Evolutionary conservation across 2,113 vertebrate genomes (phyloP).

Genomic region (Tragulus kanchil): DNA sequence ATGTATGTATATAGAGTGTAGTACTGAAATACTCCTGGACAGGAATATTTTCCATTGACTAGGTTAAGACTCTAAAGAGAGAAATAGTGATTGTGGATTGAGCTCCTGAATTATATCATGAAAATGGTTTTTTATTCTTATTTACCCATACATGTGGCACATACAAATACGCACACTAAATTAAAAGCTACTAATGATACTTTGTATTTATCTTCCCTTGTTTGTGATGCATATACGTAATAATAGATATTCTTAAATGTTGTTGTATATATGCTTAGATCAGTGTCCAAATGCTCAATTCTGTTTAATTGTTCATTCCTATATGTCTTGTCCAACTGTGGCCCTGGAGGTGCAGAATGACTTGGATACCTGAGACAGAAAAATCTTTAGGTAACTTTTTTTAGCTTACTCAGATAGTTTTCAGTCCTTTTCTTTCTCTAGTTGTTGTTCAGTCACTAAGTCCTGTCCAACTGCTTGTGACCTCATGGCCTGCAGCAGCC

Average conservation of each 20-base stretch:
- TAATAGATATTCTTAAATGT: background rate
- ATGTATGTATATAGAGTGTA: background rate
- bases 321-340: background rate
- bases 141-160: background rate
- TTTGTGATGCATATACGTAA: background rate
- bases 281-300: conserved; percentile 35
- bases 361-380: background rate
- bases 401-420: background rate
- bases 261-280: background rate
- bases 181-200: background rate
- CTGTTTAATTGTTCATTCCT: background rate
- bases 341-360: background rate
- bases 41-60: conserved; percentile 44
- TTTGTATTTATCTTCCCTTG: conserved; percentile 18
- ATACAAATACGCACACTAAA: conserved; percentile 9
- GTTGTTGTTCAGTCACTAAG: background rate
- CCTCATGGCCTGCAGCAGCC: background rate
- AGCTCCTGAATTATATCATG: conserved; percentile 8
- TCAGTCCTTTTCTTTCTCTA: background rate
- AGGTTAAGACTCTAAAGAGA: conserved; percentile 23
- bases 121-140: conserved; percentile 45
- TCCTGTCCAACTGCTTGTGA: background rate
- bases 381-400: background rate
- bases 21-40: conserved; percentile 9
- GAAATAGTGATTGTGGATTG: background rate